Conservation (phyloP, 2,113 vertebrate species). For the Dasyurus viverrinus region DNA sequence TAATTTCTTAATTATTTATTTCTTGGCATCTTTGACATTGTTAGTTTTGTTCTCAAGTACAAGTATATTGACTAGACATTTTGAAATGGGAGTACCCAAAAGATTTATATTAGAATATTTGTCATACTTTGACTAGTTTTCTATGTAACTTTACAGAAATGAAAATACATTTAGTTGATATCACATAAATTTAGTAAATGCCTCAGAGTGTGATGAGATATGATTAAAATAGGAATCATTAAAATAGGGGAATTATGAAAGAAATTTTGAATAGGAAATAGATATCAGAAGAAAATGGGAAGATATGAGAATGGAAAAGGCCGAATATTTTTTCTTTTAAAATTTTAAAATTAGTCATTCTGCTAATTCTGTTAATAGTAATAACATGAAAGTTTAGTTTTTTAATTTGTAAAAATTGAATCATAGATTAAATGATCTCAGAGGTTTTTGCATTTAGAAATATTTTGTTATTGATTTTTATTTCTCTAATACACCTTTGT, state of each 20-base stretch:
- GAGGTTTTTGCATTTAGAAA: not conserved
- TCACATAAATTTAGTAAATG: conserved; percentile 27
- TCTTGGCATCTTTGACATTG: conserved; percentile 17
- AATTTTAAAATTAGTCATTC: not conserved
- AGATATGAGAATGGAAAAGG: not conserved
- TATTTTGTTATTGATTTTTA: conserved; percentile 37
- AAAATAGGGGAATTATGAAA: conserved; percentile 16
- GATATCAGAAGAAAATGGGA: conserved; percentile 7
- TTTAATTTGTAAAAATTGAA: conserved; percentile 35
- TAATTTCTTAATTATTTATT: not conserved
- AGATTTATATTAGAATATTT: conserved; percentile 6
- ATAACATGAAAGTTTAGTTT: conserved; percentile 27
- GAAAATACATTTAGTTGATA: conserved; percentile 9
- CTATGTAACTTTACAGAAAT: conserved; percentile 11
- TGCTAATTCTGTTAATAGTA: conserved; percentile 38
- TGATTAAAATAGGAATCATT: conserved; percentile 27
- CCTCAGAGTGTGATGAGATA: conserved; percentile 28
- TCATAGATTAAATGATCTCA: conserved; percentile 15
- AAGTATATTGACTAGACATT: conserved; percentile 9
- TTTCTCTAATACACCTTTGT: conserved; percentile 28
- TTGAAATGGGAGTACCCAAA: not conserved
- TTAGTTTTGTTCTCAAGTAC: conserved; percentile 36
- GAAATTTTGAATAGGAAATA: conserved; percentile 21
- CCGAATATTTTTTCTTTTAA: not conserved
- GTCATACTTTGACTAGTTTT: conserved; percentile 23